Percentiles rank a stretch among this genome's conserved stretches.
phyloP scores from a whole-genome alignment of 1,140 invertebrate species.

The Agrypnia vestita region DNA sequence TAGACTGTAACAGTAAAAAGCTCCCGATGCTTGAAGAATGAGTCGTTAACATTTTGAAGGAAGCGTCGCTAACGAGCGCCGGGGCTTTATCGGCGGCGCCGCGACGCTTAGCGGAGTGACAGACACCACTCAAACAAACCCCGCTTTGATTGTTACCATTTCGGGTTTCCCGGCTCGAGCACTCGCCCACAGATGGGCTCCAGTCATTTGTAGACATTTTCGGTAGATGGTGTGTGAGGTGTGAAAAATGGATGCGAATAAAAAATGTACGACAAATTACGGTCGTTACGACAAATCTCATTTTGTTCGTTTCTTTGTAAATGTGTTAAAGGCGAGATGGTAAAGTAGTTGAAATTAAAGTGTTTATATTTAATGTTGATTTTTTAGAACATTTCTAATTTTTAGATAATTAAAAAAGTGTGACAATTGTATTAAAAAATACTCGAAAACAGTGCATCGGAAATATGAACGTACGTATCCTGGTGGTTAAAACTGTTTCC shows the following conservation, averaged over 20 bases:
- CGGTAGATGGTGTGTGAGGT: neutral
- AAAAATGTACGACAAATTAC: neutral
- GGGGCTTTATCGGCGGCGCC: slow-evolving; percentile 38
- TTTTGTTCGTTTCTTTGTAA: too few species aligned
- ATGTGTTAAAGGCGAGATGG: too few species aligned
- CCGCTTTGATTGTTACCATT: slow-evolving; percentile 34
- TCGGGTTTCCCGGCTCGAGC: neutral
- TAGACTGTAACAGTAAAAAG: slow-evolving; percentile 38
- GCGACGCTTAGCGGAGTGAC: slow-evolving; percentile 29
- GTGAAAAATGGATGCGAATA: slow-evolving; percentile 4
- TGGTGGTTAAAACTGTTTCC: too few species aligned
- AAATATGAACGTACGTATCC: too few species aligned
- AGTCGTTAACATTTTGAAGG: slow-evolving; percentile 57
- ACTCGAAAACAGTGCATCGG: too few species aligned
- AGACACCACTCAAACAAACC: slow-evolving; percentile 27
- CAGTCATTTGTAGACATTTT: slow-evolving; percentile 13
- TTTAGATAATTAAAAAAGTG: too few species aligned
- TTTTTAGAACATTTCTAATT: too few species aligned
- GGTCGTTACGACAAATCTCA: too few species aligned
- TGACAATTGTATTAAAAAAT: too few species aligned
- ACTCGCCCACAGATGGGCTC: neutral
- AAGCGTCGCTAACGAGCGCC: slow-evolving; percentile 47
- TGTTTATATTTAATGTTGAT: too few species aligned
- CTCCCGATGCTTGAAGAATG: slow-evolving; percentile 51
- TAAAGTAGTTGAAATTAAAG: too few species aligned